Percentiles rank a stretch among this genome's conserved stretches.
These are phyloP conservation scores for Neosilurus mollespiculum DNA, from an alignment of 2,797 vertebrate species.

Conservation along the genomic window DNA sequence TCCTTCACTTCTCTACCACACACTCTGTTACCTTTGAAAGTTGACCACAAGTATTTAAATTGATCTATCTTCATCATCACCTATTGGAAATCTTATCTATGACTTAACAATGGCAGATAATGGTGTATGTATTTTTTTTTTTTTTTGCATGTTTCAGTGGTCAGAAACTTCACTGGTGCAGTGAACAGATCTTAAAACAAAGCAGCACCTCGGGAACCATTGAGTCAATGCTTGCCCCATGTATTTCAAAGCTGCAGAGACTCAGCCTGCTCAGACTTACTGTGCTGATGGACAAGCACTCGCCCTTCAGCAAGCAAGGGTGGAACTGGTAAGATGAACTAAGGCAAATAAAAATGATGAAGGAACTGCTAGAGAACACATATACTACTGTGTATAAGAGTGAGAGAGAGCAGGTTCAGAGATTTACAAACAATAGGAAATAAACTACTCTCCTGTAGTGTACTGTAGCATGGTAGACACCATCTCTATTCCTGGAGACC, in stretches of 20 bases:
- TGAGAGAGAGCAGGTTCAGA: constrained; percentile 31
- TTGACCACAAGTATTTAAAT: no score
- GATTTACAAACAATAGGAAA: constrained; percentile 61
- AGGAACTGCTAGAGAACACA: background rate
- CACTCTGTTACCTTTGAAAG: no score
- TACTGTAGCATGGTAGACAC: background rate
- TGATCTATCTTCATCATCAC: no score
- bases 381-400: background rate
- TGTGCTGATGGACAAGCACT: constrained; percentile 85
- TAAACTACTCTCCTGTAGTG: constrained; percentile 32
- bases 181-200: constrained; percentile 65
- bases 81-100: background rate
- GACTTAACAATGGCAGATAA: background rate
- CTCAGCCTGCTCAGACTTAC: constrained; percentile 83
- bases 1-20: no score
- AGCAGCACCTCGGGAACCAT: constrained; percentile 57
- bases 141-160: constrained; percentile 59
- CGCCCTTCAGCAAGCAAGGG: constrained; percentile 84
- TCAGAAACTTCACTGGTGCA: constrained; percentile 67
- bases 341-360: background rate
- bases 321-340: constrained; percentile 85
- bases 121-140: constrained; percentile 28
- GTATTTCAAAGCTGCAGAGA: constrained; percentile 79
- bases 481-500: no score
- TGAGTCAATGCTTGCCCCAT: constrained; percentile 71